Percentiles rank a stretch among this genome's conserved stretches.
Evolutionary conservation across 1,140 invertebrate species (phyloP).

Genomic region (Sarcophaga bullata): DNA sequence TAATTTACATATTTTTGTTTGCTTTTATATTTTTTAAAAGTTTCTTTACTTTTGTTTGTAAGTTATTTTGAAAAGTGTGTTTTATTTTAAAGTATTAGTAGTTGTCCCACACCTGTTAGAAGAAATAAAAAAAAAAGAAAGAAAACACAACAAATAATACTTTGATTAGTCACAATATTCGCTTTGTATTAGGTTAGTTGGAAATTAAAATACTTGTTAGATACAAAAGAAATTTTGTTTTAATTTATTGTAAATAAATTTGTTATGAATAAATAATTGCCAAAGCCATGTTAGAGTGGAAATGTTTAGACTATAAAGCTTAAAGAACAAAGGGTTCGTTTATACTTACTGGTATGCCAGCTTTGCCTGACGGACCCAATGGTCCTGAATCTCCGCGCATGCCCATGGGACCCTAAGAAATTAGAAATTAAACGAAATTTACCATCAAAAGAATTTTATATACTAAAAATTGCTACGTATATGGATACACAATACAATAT

Average conservation of each 20-base stretch:
- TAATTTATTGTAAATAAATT: background rate
- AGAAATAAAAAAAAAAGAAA: constrained; percentile 47
- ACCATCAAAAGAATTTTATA: too few relatives aligned
- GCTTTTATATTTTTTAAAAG: background rate
- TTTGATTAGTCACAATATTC: constrained; percentile 32
- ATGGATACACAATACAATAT: too few relatives aligned
- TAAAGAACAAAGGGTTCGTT: background rate
- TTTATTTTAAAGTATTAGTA: constrained; percentile 50
- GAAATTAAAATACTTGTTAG: background rate
- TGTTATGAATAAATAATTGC: background rate
- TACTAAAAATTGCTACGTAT: too few relatives aligned
- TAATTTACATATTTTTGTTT: constrained; percentile 12
- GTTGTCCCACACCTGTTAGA: constrained; percentile 65
- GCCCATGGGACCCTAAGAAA: constrained; percentile 84
- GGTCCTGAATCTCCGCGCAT: constrained; percentile 82
- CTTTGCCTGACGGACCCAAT: constrained; percentile 79
- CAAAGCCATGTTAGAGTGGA: background rate
- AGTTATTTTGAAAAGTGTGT: background rate
- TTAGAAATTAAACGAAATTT: constrained; percentile 17
- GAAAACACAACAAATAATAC: constrained; percentile 45
- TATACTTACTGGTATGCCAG: constrained; percentile 79
- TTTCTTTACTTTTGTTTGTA: constrained; percentile 48
- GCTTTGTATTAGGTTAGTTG: background rate
- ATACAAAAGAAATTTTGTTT: constrained; percentile 53
- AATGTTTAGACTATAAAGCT: background rate